Evolutionary conservation across 2,797 vertebrate species (phyloP), one percentile per base, ranked within the genome.

Genomic region (Oceanodroma leucorhoa): DNA sequence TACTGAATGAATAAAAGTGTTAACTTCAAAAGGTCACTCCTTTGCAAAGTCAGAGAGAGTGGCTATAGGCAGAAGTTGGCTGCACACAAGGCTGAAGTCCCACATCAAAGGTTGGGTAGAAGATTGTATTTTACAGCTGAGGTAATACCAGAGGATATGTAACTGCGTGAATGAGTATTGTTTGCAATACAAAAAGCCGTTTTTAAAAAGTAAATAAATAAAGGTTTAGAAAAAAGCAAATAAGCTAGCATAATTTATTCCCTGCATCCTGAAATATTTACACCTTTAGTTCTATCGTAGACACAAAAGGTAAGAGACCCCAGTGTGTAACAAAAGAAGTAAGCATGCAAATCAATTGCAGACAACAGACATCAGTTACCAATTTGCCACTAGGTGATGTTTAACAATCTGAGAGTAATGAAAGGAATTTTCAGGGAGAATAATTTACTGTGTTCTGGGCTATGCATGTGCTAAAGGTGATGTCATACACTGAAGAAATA

Each of bases 341-440:
- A 80, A 78, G 65, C 60, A 43, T 54, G 46, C 53, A 91, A 80
- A 85, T 83, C 61, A 53, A 50, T 81, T 96, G 67, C 66, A 89
- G 69, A 64, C 89, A 50, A 64, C 75, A 78, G 61, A 50, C 34
- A 60, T 87, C 82, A 85, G 71, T 87, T 87, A 80, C 60, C 69
- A 45, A 40, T 95, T 95, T 95, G 90, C 82, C 60, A 95, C 51
- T 78, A 80, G 76, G 58, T 91, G 75, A 91, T 78, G 76, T 75
- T 94, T 83, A 85, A 91, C 79, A 93, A 50, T 89, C 60, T 89
- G 45, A 92, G 48, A 73, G 72, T 54, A 96, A 93, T 93, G 65
- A 90, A 95, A 90, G n/a, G 51, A 91, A 80, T 87, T 91, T 95
- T 94, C 71, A 93, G 67, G 70, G 61, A 93, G 57, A 85, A 85